Evolutionary conservation across 2,797 vertebrate species (phyloP).

Genomic region (Gallinago stenura): DNA sequence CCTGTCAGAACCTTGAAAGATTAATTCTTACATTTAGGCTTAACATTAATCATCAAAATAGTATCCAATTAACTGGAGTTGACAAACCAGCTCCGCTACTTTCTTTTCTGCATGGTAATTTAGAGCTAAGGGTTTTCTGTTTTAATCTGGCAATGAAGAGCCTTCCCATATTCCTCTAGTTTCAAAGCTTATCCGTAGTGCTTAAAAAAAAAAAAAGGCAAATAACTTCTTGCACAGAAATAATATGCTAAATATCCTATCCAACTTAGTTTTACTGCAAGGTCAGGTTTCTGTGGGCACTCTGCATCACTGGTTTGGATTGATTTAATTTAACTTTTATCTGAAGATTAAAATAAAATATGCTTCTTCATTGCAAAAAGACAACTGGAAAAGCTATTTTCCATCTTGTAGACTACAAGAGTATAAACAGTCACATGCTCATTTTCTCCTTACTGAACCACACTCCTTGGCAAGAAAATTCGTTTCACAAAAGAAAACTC

Average conservation of each 20-base stretch:
- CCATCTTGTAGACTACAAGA: background rate
- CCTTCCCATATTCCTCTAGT: background rate
- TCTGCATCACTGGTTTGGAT: background rate
- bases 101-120: background rate
- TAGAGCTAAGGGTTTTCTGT: background rate
- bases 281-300: background rate
- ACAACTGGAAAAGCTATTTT: background rate
- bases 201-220: background rate
- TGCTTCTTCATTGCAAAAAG: background rate
- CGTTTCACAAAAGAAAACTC: background rate
- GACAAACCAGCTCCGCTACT: constrained; percentile 7
- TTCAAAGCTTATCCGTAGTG: background rate
- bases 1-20: background rate
- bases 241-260: background rate
- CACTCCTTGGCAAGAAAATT: background rate
- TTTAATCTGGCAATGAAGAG: background rate
- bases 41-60: constrained; percentile 23
- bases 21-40: background rate
- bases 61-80: background rate
- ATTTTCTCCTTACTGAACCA: background rate
- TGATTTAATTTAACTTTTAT: background rate
- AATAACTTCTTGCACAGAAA: background rate
- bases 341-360: background rate
- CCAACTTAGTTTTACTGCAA: background rate
- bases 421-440: background rate